Base-by-base conservation (phyloP, 2,888 invertebrate genomes). In the Nycteola revayana region DNA sequence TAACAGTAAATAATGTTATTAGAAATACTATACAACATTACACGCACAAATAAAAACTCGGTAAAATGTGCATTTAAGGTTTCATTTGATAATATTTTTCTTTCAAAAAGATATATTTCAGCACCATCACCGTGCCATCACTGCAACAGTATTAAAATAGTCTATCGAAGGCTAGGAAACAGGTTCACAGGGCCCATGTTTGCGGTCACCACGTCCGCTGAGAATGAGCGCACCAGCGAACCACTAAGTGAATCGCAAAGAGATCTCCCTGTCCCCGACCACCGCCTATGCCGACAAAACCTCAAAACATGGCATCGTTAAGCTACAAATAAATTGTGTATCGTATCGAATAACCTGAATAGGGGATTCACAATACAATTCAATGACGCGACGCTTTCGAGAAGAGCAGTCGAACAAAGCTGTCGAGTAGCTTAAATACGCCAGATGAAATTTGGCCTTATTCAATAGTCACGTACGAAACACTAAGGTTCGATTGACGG, bases 221-320 rank as follows among this genome's bases (percentile, higher is more conserved):
- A 63, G 55, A 71, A 66, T 66, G 63, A 67, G 63, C 64, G 68
- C 65, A 74, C 72, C 75, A 72, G 72, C 65, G 71, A 49, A 75
- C 73, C 80, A 75, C 82, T 78, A 81, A 84, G 75, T 68, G 61
- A 57, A 68, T 73, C 76, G 75, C 74, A 64, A n/a, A n/a, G n/a
- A 52, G 55, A 14, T 21, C 21, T 21, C 14, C 2, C 2, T 3
- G 14, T 14, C 14, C 5, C 14, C 14, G 3, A 14, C 5, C 14
- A 14, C 14, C 5, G 14, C 2, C 14, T 14, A 5, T 14, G 14
- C 52, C 53, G 61, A 58, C 66, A 60, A 66, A 66, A 75, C 68
- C 67, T 64, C 64, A 63, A 61, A 63, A 66, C 66, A 62, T 50
- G 53, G 51, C 60, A 60, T 65, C 51, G 46, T 52, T 59, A 66